Evolutionary conservation across 1,140 invertebrate genomes (phyloP).

Genomic region (Tetragnatha versicolor): DNA sequence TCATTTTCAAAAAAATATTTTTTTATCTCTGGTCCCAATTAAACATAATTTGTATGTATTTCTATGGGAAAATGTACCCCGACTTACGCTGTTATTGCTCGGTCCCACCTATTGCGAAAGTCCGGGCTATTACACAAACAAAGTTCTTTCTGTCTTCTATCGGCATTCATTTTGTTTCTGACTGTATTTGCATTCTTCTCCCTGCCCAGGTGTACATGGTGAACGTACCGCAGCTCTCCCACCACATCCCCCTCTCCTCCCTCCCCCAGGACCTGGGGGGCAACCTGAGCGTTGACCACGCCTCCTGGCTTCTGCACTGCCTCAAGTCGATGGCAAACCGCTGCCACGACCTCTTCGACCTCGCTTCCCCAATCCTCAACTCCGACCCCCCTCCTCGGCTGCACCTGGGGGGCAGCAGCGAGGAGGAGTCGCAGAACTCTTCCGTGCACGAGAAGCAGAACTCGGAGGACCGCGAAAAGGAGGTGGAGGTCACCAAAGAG

Average conservation of each 20-base stretch:
- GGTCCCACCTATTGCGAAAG: too few species aligned
- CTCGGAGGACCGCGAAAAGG: constrained; percentile 60
- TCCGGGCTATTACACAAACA: too few species aligned
- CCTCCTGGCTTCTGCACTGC: constrained; percentile 83
- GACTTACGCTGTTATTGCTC: too few species aligned
- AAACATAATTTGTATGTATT: too few species aligned
- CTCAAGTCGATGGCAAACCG: constrained; percentile 74
- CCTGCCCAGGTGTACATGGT: constrained; percentile 82
- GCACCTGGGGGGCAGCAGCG: constrained; percentile 14
- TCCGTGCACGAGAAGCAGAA: constrained; percentile 64
- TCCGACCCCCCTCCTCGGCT: background rate
- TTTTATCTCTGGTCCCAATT: too few species aligned
- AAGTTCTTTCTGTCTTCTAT: too few species aligned
- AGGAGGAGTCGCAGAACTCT: constrained; percentile 51
- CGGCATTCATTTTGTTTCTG: too few species aligned
- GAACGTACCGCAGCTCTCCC: constrained; percentile 75
- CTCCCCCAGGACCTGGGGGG: constrained; percentile 88
- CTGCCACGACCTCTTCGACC: constrained; percentile 64
- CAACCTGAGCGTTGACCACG: constrained; percentile 83
- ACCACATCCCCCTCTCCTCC: constrained; percentile 73
- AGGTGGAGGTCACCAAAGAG: constrained; percentile 58
- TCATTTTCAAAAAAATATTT: too few species aligned
- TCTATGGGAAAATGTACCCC: too few species aligned
- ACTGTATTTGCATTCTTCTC: background rate
- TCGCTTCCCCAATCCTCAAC: constrained; percentile 30